Evolutionary conservation across 2,797 vertebrate genomes (phyloP).

Genomic region (Hirundo rustica): DNA sequence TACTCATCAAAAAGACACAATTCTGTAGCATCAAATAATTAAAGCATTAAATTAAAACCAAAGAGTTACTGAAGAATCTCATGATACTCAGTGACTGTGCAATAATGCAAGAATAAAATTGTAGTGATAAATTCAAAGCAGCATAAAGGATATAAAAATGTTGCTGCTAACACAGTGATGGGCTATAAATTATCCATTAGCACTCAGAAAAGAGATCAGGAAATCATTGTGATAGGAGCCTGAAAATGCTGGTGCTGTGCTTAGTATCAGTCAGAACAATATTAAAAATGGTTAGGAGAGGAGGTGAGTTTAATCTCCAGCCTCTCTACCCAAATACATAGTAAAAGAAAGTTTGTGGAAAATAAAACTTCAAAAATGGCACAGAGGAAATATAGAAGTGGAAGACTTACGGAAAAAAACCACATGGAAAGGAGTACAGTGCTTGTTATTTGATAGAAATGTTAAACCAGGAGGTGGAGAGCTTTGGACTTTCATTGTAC

Average conservation of each 20-base stretch:
- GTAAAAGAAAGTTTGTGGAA: neutral
- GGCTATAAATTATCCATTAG: slow-evolving; percentile 48
- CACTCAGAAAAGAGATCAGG: neutral
- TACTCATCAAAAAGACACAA: neutral
- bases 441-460: neutral
- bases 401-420: neutral
- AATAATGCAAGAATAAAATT: slow-evolving; percentile 41
- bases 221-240: neutral
- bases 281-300: neutral
- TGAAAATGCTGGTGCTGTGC: neutral
- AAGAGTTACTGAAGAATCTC: slow-evolving; percentile 9
- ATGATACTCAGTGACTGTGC: neutral
- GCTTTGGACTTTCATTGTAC: neutral
- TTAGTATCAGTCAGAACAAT: neutral
- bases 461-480: neutral
- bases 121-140: slow-evolving; percentile 34
- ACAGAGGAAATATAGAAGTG: neutral
- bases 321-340: neutral
- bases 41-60: slow-evolving; percentile 27
- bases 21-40: slow-evolving; percentile 27
- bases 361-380: neutral
- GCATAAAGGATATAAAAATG: neutral
- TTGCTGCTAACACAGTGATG: neutral
- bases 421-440: neutral
- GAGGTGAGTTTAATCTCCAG: neutral